phyloP scores from a whole-genome alignment of 2,797 vertebrate species.

The Malurus leucopterus region DNA sequence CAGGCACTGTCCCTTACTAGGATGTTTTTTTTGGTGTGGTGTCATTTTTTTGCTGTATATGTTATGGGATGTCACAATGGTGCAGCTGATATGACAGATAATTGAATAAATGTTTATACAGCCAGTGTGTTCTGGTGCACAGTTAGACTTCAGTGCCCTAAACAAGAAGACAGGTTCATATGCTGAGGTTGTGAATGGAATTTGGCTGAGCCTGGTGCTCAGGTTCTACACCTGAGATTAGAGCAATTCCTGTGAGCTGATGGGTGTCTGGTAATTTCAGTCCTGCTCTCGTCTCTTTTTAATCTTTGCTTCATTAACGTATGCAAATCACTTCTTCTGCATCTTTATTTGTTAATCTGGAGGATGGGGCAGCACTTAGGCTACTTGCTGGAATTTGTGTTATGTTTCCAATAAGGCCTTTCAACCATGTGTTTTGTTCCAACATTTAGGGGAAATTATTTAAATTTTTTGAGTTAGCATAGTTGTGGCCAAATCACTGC shows the following conservation, averaged over 20 bases:
- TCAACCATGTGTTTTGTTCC: not conserved
- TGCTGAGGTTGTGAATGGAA: not conserved
- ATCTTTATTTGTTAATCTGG: not conserved
- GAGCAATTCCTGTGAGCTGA: not conserved
- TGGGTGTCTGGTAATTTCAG: not conserved
- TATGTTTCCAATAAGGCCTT: not conserved
- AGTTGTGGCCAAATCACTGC: not conserved
- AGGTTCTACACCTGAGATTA: not conserved
- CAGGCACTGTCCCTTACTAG: not conserved
- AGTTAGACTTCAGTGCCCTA: not conserved
- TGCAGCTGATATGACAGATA: not conserved
- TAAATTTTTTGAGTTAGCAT: not conserved
- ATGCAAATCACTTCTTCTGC: not conserved
- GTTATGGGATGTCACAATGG: not conserved
- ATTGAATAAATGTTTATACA: not conserved
- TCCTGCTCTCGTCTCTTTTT: not conserved
- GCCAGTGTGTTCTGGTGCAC: accelerated
- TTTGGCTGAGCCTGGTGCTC: not conserved
- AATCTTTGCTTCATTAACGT: not conserved
- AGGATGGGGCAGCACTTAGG: not conserved
- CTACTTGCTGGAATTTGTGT: not conserved
- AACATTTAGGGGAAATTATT: not conserved
- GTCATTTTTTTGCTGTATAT: not conserved
- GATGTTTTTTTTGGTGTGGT: not conserved
- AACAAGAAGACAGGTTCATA: not conserved